These are phyloP conservation scores for Atta texana DNA, from an alignment of 1,140 invertebrate genomes.

Conservation along the genomic window DNA sequence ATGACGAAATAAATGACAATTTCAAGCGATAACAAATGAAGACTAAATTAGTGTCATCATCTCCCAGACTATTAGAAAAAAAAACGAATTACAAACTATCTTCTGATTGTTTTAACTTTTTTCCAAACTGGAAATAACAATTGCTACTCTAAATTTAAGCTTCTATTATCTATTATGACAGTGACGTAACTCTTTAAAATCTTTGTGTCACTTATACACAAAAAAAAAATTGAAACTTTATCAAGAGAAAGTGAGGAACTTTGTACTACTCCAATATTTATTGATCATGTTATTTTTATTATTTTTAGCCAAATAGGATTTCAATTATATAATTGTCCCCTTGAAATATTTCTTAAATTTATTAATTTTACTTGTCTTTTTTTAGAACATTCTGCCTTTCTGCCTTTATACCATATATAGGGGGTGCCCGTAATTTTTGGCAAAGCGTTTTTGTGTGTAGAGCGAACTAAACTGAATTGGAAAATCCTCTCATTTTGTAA, in stretches of 20 bases:
- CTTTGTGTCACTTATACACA: neutral
- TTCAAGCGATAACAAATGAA: too few species aligned
- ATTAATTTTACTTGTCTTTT: neutral
- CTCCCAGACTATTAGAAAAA: neutral
- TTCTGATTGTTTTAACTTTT: neutral
- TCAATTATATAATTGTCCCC: constrained; percentile 15
- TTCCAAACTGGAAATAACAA: constrained; percentile 24
- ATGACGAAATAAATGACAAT: too few species aligned
- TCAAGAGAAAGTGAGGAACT: neutral
- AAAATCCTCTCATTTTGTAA: too few species aligned
- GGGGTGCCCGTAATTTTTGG: too few species aligned
- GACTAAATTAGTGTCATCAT: too few species aligned
- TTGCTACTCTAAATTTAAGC: constrained; percentile 33
- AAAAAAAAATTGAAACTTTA: neutral
- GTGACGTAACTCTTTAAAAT: constrained; percentile 9
- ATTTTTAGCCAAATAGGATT: constrained; percentile 9
- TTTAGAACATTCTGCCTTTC: neutral
- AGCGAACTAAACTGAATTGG: too few species aligned
- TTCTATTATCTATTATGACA: constrained; percentile 35
- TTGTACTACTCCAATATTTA: constrained; percentile 1
- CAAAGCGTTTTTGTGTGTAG: too few species aligned
- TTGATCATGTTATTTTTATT: neutral
- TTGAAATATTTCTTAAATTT: constrained; percentile 13
- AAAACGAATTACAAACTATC: neutral
- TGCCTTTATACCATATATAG: too few species aligned